Percentiles rank a stretch among this genome's conserved stretches.
phyloP scores from a whole-genome alignment of 2,113 vertebrate genomes.

The Brachionichthys hirsutus region DNA sequence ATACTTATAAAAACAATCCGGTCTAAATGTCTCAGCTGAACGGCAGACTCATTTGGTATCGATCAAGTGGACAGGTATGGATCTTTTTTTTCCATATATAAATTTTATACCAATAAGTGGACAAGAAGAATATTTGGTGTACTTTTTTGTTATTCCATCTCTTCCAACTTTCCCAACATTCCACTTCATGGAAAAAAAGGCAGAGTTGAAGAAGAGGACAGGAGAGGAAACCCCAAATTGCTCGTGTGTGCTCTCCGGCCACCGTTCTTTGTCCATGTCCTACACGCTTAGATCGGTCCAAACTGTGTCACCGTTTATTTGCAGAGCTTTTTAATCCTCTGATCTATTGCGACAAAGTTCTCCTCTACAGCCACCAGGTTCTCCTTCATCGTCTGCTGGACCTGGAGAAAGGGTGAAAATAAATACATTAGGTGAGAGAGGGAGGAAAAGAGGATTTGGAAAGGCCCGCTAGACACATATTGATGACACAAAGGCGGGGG shows the following conservation, averaged over 20 bases:
- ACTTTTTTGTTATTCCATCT: constrained; percentile 36
- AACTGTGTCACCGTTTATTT: constrained; percentile 74
- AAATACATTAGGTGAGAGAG: background rate
- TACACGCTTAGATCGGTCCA: constrained; percentile 29
- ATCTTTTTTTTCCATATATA: background rate
- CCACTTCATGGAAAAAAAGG: constrained; percentile 56
- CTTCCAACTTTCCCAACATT: constrained; percentile 57
- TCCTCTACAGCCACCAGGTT: constrained; percentile 85
- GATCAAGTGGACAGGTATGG: constrained; percentile 12
- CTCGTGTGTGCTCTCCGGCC: constrained; percentile 40
- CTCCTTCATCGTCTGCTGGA: constrained; percentile 90
- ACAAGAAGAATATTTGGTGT: constrained; percentile 68
- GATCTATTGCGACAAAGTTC: constrained; percentile 84
- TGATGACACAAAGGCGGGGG: too few relatives aligned
- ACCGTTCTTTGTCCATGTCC: constrained; percentile 52
- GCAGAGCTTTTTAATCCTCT: constrained; percentile 86
- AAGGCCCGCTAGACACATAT: too few relatives aligned
- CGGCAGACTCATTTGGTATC: constrained; percentile 25
- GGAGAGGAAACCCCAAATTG: constrained; percentile 21
- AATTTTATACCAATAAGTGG: constrained; percentile 32
- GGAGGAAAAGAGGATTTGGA: background rate
- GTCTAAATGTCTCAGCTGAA: constrained; percentile 51
- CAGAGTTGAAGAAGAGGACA: constrained; percentile 48
- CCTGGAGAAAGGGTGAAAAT: constrained; percentile 62
- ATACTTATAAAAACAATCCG: constrained; percentile 62